phyloP scores from a whole-genome alignment of 2,113 vertebrate species.

The Oryzias celebensis region DNA sequence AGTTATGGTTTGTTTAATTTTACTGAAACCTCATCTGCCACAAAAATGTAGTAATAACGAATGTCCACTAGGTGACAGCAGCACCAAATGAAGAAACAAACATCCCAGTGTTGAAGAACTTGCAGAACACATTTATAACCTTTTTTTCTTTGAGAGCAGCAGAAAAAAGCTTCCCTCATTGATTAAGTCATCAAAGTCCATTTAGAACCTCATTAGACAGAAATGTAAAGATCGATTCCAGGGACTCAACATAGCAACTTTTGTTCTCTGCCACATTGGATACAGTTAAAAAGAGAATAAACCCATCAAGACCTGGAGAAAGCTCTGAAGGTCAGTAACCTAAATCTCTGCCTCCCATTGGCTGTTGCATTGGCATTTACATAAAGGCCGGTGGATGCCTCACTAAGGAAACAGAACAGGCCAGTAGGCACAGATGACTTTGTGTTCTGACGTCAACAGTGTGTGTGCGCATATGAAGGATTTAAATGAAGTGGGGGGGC shows the following conservation, averaged over 20 bases:
- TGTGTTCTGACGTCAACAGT: slow-evolving; percentile 14
- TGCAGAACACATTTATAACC: background rate
- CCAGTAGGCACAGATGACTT: slow-evolving; percentile 31
- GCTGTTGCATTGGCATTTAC: slow-evolving; percentile 14
- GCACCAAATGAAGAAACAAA: background rate
- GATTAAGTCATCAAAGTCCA: background rate
- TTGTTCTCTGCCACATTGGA: background rate
- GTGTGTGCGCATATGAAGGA: background rate
- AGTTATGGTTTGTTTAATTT: too few species aligned
- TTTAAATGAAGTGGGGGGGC: slow-evolving; percentile 7
- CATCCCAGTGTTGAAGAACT: too few species aligned
- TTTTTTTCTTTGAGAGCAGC: rapidly evolving
- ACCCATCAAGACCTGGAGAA: slow-evolving; percentile 3
- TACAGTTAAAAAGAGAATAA: background rate
- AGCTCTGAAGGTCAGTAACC: background rate
- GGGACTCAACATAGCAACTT: background rate
- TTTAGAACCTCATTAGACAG: background rate
- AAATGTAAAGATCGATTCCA: background rate
- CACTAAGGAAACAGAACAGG: slow-evolving; percentile 15
- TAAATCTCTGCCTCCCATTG: background rate
- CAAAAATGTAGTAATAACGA: slow-evolving; percentile 8
- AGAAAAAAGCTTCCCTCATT: background rate
- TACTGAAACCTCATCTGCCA: background rate
- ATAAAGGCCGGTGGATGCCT: background rate
- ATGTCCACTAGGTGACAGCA: slow-evolving; percentile 49